These are phyloP conservation scores for Pipistrellus pipistrellus DNA, from an alignment of 2,797 vertebrate genomes.

Conservation along the genomic window DNA sequence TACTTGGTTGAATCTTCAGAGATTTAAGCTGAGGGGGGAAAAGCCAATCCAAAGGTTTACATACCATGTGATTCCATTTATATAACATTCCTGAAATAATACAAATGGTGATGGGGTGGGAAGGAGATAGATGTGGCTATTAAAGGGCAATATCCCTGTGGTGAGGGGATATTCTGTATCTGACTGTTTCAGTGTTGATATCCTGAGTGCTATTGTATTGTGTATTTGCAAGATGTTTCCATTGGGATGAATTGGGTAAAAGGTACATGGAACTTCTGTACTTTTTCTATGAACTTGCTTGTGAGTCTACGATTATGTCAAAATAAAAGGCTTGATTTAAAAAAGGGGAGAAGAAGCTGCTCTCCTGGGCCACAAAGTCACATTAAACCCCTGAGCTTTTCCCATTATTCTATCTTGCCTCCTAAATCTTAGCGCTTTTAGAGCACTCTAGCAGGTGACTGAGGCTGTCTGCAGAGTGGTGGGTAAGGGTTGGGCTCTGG, in stretches of 20 bases:
- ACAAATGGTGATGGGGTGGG: neutral
- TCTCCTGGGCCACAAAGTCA: neutral
- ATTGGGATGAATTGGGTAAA: neutral
- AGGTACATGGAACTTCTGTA: neutral
- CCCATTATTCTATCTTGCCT: neutral
- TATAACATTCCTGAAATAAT: neutral
- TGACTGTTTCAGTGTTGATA: neutral
- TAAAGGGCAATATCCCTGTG: neutral
- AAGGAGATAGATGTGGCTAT: neutral
- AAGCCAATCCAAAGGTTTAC: neutral
- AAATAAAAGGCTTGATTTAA: neutral
- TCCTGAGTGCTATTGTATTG: neutral
- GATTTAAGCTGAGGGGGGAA: neutral
- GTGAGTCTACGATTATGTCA: neutral
- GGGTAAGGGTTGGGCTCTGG: neutral
- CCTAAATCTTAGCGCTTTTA: neutral
- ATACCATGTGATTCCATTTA: neutral
- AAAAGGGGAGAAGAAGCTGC: neutral
- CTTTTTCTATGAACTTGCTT: slow-evolving; percentile 20
- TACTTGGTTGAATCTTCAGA: neutral
- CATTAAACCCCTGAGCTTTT: neutral
- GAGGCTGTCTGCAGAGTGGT: neutral
- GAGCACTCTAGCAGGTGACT: neutral
- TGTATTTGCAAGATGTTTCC: neutral
- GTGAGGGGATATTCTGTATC: neutral